Conservation (phyloP, 1,140 invertebrate genomes). For the Bombus pascuorum region DNA sequence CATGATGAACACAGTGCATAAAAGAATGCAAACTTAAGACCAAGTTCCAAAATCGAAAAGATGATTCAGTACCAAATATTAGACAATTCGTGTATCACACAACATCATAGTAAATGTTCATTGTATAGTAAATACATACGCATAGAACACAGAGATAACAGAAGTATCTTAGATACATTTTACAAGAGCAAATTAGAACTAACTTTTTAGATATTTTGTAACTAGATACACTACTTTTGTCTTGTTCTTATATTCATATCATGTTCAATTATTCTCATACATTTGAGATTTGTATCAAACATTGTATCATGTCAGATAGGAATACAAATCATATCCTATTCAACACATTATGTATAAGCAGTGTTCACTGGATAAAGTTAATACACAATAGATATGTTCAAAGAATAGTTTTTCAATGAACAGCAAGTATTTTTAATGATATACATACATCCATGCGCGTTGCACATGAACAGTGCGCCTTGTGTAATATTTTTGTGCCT, state of each 20-base stretch:
- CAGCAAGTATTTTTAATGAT: slow-evolving; percentile 23
- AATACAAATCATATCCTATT: slow-evolving; percentile 15
- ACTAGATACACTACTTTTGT: not conserved
- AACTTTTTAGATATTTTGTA: not conserved
- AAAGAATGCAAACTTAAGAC: slow-evolving; percentile 8
- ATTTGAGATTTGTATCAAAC: slow-evolving; percentile 26
- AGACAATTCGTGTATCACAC: not conserved
- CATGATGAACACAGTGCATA: slow-evolving; percentile 31
- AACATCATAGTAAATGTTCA: slow-evolving; percentile 6
- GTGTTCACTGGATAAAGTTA: slow-evolving; percentile 16
- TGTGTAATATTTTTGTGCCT: slow-evolving; percentile 7
- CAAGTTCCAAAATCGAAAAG: not conserved
- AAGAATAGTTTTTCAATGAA: slow-evolving; percentile 32
- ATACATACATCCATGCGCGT: not conserved
- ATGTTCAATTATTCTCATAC: not conserved
- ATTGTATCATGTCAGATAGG: slow-evolving; percentile 12
- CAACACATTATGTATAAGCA: not conserved
- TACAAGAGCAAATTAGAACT: not conserved
- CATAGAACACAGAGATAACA: slow-evolving; percentile 17
- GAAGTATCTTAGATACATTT: slow-evolving; percentile 13
- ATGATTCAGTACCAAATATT: not conserved
- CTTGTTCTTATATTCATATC: not conserved
- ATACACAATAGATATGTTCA: slow-evolving; percentile 34
- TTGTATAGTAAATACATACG: slow-evolving; percentile 26
- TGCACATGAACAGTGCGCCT: slow-evolving; percentile 6